Conservation (phyloP, 2,888 invertebrate genomes). For the Dexiosoma caninum region DNA sequence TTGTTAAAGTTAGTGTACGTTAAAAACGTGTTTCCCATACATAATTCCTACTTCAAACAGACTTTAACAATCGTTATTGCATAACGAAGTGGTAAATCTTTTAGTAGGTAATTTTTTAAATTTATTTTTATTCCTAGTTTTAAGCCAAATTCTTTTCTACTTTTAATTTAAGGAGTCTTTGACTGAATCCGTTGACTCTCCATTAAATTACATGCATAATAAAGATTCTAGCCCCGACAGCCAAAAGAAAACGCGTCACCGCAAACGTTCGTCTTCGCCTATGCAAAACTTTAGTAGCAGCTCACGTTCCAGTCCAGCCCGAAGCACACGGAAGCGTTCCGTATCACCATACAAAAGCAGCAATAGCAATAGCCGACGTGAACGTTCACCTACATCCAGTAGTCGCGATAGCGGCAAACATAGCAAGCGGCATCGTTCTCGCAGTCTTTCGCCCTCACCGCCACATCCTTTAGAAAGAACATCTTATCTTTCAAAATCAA, state of each 20-base stretch:
- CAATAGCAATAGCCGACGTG: constrained; percentile 65
- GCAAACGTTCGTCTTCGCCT: constrained; percentile 71
- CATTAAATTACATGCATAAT: constrained; percentile 68
- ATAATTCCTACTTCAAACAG: too few relatives aligned
- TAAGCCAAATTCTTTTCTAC: too few relatives aligned
- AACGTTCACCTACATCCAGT: constrained; percentile 63
- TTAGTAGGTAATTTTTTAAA: too few relatives aligned
- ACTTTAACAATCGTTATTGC: too few relatives aligned
- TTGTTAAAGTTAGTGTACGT: too few relatives aligned
- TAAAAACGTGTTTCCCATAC: too few relatives aligned
- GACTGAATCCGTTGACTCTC: constrained; percentile 69
- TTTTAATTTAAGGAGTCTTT: constrained; percentile 67
- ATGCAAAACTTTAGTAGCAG: constrained; percentile 65
- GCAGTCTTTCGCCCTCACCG: constrained; percentile 70
- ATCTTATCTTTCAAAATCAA: constrained; percentile 60
- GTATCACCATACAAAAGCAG: constrained; percentile 58
- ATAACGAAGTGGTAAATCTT: too few relatives aligned
- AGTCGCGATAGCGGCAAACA: constrained; percentile 66
- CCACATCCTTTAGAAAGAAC: constrained; percentile 72
- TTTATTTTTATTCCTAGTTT: too few relatives aligned
- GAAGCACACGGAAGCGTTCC: constrained; percentile 75
- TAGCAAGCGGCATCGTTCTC: constrained; percentile 71
- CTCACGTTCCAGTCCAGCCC: constrained; percentile 73
- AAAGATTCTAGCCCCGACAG: constrained; percentile 68
- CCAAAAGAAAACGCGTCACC: constrained; percentile 68